Percentiles rank a stretch among this genome's conserved stretches.
Conservation (phyloP, 2,113 vertebrate species). For the Ochotona curzoniae region DNA sequence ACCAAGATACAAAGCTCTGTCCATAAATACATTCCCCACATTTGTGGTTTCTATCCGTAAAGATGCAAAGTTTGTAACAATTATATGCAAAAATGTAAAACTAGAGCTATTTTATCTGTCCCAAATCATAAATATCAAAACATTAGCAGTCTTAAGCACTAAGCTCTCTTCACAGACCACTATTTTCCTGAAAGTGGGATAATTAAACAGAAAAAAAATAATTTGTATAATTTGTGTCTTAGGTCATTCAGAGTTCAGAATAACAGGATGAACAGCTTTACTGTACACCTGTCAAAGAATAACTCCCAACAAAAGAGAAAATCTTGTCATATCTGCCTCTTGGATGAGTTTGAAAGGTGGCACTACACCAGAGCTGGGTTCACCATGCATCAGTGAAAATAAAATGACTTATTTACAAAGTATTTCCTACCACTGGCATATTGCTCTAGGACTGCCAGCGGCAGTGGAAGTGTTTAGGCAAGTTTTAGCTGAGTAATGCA, state of each 20-base stretch:
- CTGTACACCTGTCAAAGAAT: not conserved
- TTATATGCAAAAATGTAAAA: not conserved
- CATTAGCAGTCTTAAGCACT: not conserved
- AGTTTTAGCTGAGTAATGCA: constrained; percentile 41
- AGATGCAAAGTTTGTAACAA: not conserved
- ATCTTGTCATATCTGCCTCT: not conserved
- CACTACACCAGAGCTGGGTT: not conserved
- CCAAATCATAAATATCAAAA: not conserved
- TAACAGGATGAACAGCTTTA: constrained; percentile 36
- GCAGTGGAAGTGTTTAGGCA: constrained; percentile 40
- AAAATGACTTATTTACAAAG: not conserved
- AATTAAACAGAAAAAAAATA: not conserved
- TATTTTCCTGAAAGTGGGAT: not conserved
- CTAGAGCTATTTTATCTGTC: not conserved
- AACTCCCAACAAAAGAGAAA: not conserved
- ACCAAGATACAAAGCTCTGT: no score
- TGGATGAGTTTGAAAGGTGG: not conserved
- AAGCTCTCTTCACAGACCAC: not conserved
- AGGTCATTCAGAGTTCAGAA: constrained; percentile 52
- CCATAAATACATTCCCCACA: no score
- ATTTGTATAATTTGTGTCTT: no score
- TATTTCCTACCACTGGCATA: not conserved
- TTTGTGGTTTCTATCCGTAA: not conserved
- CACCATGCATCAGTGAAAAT: not conserved
- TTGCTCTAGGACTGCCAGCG: not conserved